Evolutionary conservation across 2,888 invertebrate species (phyloP).

Genomic region (Formica aserva): DNA sequence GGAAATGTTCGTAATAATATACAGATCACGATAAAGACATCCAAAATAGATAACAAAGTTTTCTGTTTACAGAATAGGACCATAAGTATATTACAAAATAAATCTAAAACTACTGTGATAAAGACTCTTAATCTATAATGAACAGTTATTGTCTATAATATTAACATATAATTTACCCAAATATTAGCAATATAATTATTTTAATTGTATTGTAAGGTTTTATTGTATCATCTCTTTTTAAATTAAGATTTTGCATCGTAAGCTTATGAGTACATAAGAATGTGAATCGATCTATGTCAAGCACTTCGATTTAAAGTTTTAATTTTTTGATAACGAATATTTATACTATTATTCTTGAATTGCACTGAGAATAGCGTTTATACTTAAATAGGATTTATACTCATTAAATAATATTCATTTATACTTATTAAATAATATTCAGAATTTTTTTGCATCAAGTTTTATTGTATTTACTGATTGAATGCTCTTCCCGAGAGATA

Average conservation of each 20-base stretch:
- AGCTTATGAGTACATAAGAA: neutral
- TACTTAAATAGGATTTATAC: neutral
- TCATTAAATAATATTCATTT: slow-evolving; percentile 7
- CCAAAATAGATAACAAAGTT: neutral
- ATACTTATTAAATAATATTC: slow-evolving; percentile 9
- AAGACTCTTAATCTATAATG: slow-evolving; percentile 42
- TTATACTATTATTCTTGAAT: slow-evolving; percentile 3
- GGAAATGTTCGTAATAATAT: neutral
- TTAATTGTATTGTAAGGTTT: slow-evolving; percentile 6
- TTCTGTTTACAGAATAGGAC: slow-evolving; percentile 10
- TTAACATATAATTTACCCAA: slow-evolving; percentile 29
- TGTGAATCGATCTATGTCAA: neutral
- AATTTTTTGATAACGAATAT: neutral
- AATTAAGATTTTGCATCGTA: slow-evolving; percentile 1
- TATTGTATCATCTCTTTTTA: neutral
- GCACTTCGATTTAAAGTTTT: neutral
- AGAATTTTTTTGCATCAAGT: neutral
- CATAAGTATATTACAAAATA: slow-evolving; percentile 47
- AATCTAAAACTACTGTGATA: slow-evolving; percentile 60
- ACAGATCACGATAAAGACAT: slow-evolving; percentile 16
- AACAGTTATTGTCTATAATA: slow-evolving; percentile 27
- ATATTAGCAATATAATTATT: slow-evolving; percentile 29
- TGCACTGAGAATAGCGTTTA: neutral
- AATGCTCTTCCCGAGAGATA: neutral
- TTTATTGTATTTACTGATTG: neutral